Evolutionary conservation across 2,797 vertebrate species (phyloP).

Genomic region (Phylloscopus collybita): DNA sequence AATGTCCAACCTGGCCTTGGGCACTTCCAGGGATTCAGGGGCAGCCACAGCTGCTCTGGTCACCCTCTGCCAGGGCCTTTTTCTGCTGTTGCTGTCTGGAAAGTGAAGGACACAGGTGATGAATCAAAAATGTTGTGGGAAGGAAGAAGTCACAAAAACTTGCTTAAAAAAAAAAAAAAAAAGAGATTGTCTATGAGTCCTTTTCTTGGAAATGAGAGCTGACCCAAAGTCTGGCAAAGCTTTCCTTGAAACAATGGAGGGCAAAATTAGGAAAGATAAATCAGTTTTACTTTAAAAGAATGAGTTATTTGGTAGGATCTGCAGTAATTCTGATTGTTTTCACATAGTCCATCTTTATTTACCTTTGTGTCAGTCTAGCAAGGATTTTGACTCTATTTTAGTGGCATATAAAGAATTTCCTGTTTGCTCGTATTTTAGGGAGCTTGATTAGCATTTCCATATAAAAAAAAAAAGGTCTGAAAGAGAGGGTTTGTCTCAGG

Average conservation of each 20-base stretch:
- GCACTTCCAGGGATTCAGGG: neutral
- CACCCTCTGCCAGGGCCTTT: neutral
- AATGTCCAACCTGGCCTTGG: accelerated
- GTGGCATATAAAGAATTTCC: neutral
- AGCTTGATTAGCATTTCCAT: neutral
- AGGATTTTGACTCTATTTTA: slow-evolving; percentile 9
- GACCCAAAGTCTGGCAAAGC: neutral
- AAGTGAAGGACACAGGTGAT: neutral
- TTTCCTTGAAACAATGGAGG: neutral
- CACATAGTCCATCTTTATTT: neutral
- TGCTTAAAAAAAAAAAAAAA: neutral
- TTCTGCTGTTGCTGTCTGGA: neutral
- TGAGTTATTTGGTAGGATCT: neutral
- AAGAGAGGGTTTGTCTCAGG: neutral
- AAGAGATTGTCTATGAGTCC: neutral
- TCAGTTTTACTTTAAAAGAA: neutral
- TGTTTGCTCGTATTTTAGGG: neutral
- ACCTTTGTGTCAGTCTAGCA: neutral
- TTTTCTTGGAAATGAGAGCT: neutral
- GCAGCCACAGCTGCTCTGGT: neutral
- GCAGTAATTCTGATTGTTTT: neutral
- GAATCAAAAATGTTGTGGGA: neutral
- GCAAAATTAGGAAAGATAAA: neutral
- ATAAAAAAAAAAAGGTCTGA: neutral
- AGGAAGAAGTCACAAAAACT: neutral